phyloP scores from a whole-genome alignment of 2,113 vertebrate species.

The Pollimyrus isidori region DNA sequence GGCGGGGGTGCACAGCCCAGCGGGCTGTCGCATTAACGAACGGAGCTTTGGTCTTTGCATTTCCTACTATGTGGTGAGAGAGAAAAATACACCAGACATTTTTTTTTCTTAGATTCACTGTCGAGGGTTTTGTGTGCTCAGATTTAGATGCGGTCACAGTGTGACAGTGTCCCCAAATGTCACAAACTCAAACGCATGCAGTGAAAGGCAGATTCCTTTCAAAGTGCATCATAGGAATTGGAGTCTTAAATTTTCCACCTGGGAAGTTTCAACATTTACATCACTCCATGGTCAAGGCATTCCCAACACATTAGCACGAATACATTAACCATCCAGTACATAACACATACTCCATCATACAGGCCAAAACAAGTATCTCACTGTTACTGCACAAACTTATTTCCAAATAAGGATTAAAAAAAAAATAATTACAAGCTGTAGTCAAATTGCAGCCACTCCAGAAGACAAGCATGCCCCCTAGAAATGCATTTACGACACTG shows the following conservation, averaged over 20 bases:
- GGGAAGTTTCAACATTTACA: not conserved
- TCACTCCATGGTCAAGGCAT: not conserved
- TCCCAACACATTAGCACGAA: not conserved
- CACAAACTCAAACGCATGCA: not conserved
- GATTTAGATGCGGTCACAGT: not conserved
- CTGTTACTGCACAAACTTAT: not conserved
- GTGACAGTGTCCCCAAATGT: not conserved
- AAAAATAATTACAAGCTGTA: not conserved
- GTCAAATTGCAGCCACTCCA: slow-evolving; percentile 29
- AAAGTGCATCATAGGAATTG: slow-evolving; percentile 11
- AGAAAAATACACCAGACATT: not conserved
- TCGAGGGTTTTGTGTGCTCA: not conserved
- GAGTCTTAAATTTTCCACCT: not conserved
- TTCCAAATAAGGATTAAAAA: not conserved
- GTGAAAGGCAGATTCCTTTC: not conserved
- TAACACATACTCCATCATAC: not conserved
- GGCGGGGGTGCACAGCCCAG: not conserved
- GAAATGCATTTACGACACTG: not conserved
- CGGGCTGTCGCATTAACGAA: not conserved
- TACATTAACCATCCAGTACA: not conserved
- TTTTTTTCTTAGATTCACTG: not conserved
- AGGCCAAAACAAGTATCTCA: not conserved
- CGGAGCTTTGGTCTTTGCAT: not conserved
- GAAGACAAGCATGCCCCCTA: slow-evolving; percentile 24
- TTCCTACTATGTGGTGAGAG: not conserved